These are phyloP conservation scores for Theretra japonica DNA, from an alignment of 2,888 invertebrate species.

Conservation along the genomic window DNA sequence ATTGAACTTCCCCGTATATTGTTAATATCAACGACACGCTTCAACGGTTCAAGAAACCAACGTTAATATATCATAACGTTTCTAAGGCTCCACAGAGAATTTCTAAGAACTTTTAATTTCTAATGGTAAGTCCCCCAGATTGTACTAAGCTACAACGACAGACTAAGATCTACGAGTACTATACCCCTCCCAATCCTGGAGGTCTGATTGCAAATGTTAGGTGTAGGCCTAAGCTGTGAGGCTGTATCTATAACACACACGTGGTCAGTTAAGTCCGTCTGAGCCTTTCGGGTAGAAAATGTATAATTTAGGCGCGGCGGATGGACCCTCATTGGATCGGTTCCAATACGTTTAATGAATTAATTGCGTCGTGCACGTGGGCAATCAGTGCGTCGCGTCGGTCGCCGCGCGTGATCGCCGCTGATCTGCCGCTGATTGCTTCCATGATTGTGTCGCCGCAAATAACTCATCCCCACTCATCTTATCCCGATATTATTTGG, in stretches of 20 bases:
- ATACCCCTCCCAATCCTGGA: too few relatives aligned
- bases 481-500: neutral
- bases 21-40: too few relatives aligned
- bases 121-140: too few relatives aligned
- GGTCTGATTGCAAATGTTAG: neutral
- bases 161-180: too few relatives aligned
- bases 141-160: too few relatives aligned
- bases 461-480: neutral
- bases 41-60: too few relatives aligned
- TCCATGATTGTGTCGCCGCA: slow-evolving; percentile 4
- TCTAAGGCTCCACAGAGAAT: too few relatives aligned
- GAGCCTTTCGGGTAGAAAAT: neutral
- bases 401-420: neutral
- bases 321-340: neutral
- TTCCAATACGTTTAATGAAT: slow-evolving; percentile 1
- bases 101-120: too few relatives aligned
- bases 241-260: too few relatives aligned
- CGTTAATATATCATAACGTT: too few relatives aligned
- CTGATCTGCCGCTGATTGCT: neutral
- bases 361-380: neutral
- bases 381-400: neutral
- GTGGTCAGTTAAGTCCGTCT: neutral
- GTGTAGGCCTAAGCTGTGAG: too few relatives aligned
- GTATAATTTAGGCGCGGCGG: neutral
- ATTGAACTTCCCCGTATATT: too few relatives aligned